Percentiles rank a stretch among this genome's conserved stretches.
Evolutionary conservation across 2,113 vertebrate species (phyloP).

Genomic region (Sphyrna mokarran): DNA sequence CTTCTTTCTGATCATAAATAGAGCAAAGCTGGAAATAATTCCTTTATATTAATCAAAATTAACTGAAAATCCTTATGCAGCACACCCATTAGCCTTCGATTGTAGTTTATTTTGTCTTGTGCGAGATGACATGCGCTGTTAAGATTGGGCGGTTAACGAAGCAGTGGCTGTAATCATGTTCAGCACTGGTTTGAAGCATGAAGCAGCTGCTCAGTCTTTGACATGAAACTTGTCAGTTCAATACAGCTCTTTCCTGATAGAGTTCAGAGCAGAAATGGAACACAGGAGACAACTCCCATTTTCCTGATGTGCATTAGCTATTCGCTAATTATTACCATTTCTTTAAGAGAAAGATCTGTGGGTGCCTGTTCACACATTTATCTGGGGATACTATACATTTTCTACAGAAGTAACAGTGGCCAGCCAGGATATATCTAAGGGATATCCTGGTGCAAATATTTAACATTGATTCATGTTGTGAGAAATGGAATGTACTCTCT

Average conservation of each 20-base stretch:
- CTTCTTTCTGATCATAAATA: neutral
- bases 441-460: neutral
- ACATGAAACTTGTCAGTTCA: neutral
- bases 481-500: neutral
- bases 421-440: neutral
- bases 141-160: neutral
- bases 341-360: neutral
- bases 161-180: neutral
- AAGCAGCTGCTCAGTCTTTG: neutral
- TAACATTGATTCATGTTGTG: neutral
- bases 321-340: neutral
- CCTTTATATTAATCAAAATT: neutral
- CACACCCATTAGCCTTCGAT: neutral
- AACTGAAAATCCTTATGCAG: neutral
- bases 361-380: neutral
- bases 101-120: neutral
- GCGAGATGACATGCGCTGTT: neutral
- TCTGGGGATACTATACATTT: neutral
- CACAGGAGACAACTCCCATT: neutral
- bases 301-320: too few species aligned
- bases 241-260: neutral
- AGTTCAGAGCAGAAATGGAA: neutral
- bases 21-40: neutral
- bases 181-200: neutral
- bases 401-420: neutral